Percentiles rank a stretch among this genome's conserved stretches.
phyloP scores from a whole-genome alignment of 2,888 invertebrate genomes.

The Tromatobia lineatoria region DNA sequence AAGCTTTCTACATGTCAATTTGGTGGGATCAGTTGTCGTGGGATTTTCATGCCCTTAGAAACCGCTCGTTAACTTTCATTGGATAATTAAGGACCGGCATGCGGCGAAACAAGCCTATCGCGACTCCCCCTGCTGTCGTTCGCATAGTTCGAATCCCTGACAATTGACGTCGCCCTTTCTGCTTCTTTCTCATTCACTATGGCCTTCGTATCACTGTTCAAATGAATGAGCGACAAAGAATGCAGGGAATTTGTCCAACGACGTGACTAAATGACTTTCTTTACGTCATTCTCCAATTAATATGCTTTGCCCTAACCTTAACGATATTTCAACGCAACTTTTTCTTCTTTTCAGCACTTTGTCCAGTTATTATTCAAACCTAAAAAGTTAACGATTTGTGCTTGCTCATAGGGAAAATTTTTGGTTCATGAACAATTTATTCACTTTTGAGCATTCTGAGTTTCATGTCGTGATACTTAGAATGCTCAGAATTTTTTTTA shows the following conservation, averaged over 20 bases:
- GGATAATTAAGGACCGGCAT: constrained; percentile 68
- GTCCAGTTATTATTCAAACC: too few species aligned
- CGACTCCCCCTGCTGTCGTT: constrained; percentile 33
- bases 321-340: too few species aligned
- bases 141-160: constrained; percentile 64
- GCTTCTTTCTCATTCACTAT: not conserved
- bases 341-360: too few species aligned
- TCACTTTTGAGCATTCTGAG: too few species aligned
- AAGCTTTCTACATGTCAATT: not conserved
- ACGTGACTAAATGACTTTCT: constrained; percentile 1
- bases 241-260: not conserved
- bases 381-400: too few species aligned
- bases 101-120: constrained; percentile 58
- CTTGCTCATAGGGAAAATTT: too few species aligned
- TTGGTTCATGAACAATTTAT: too few species aligned
- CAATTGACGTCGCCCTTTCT: constrained; percentile 63
- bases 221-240: constrained; percentile 12
- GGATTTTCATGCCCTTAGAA: constrained; percentile 67
- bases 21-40: constrained; percentile 57
- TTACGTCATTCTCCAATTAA: not conserved
- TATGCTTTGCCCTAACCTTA: too few species aligned
- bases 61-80: constrained; percentile 67
- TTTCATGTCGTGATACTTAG: too few species aligned
- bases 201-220: not conserved
- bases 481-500: too few species aligned